Base-by-base conservation (phyloP, 2,113 vertebrate genomes). In the Bubo bubo region DNA sequence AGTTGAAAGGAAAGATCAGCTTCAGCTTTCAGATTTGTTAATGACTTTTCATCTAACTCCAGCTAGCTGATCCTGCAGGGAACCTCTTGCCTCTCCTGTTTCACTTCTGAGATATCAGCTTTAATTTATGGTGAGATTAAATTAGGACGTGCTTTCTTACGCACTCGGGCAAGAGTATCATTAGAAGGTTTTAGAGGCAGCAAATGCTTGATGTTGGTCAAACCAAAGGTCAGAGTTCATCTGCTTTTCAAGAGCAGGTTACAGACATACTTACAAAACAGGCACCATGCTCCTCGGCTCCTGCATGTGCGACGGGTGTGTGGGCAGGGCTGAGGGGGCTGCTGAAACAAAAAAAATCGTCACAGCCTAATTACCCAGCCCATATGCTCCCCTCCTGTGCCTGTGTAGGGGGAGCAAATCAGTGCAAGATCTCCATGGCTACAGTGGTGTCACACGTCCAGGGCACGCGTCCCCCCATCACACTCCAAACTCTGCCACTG, bases 241-340 rank as follows among this genome's bases (percentile, higher is more conserved):
- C 49, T 0, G 0, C 50, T 67, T 88, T 88, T 56, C 91, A 41
- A 32, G 49, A 89, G 49, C 49, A 56, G 83, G 89, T 92, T 87
- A 79, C 59, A 96, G 83, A 23, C 73, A 34, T 13, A 21, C 45
- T 84, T 56, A 53, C 32, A 63, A 83, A 90, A 72, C 34, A 56
- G 37, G n/a, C 88, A 37, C 92, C 1, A 1, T 0, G 1, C 21
- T 88, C 91, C 62, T 77, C 60, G 24, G 84, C 70, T 86, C 76
- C 6, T 6, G 71, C 39, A 27, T 83, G 72, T 16, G 41, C 2
- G 4, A 58, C 2, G 2, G 0, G 4, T 64, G 53, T 89, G 94
- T 95, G 87, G 91, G 94, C 62, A 90, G 83, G 76, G 77, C 92
- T 95, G 95, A 96, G 96, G 89, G 87, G 96, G 85, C 66, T 93